Evolutionary conservation across 2,113 vertebrate species (phyloP), one percentile per base, ranked within the genome.

Genomic region (Cyanocitta stelleri): DNA sequence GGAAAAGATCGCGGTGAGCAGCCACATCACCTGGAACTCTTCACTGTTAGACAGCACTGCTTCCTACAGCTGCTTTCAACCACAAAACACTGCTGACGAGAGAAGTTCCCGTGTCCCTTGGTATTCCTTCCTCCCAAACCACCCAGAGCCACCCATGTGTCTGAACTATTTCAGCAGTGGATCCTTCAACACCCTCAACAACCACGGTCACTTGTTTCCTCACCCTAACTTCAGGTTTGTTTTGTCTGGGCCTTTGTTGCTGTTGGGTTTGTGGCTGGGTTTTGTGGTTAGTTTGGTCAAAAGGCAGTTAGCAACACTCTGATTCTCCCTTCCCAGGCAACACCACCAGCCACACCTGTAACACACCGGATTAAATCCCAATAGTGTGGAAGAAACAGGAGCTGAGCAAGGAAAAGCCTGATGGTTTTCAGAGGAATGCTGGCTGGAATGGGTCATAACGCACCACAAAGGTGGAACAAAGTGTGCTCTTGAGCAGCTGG

Each of bases 81-180:
- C 10, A 69, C 32, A 62, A 84, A 51, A 73, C 7, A 21, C 0
- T 69, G 29, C 56, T 49, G 32, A 29, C n/a, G 67, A 20, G 23
- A 55, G 10, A 49, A 55, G 20, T 15, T 58, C 48, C 32, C 16
- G 6, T 2, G 16, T 3, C 22, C 35, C 20, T 0, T 4, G 8
- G 14, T 49, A 52, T 5, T 54, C 16, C 48, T 80, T 49, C 11
- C 4, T 2, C 29, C 33, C 9, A 16, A 81, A 37, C 6, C 37
- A 43, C 39, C n/a, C 11, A 6, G 1, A 49, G 32, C 29, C 62
- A 64, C 16, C 13, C 5, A 6, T 1, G 4, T 15, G 32, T 27
- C 68, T 27, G 21, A 11, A 43, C 7, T 7, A 1, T 5, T 49
- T 2, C 12, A 5, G 58, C 24, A 55, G 14, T 2, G 21, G 29